Evolutionary conservation across 2,113 vertebrate genomes (phyloP).

Genomic region (Antechinus flavipes): DNA sequence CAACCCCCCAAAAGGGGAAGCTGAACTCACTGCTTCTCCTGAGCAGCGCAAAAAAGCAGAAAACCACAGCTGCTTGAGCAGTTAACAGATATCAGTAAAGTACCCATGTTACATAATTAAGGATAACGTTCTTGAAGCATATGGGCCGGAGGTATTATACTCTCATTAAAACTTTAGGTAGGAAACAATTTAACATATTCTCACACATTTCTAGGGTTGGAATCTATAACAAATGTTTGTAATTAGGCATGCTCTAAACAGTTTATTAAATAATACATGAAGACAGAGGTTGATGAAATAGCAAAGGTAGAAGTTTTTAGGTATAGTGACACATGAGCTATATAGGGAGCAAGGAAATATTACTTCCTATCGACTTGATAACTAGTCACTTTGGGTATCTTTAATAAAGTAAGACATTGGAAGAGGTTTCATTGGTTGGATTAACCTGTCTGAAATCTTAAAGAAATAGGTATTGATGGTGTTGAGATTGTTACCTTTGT

Average conservation of each 20-base stretch:
- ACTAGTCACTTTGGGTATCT: conserved; percentile 66
- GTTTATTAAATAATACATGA: conserved; percentile 88
- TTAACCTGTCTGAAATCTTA: conserved; percentile 37
- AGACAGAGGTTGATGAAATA: conserved; percentile 72
- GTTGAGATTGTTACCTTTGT: neutral
- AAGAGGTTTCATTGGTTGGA: conserved; percentile 57
- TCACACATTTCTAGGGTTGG: conserved; percentile 75
- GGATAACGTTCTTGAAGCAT: conserved; percentile 90
- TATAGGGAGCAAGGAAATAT: conserved; percentile 59
- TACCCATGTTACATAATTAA: conserved; percentile 91
- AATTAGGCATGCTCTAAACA: conserved; percentile 82
- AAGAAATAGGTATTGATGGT: conserved; percentile 66
- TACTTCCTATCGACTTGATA: conserved; percentile 72
- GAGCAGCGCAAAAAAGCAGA: conserved; percentile 87
- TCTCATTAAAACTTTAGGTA: conserved; percentile 90
- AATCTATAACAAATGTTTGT: conserved; percentile 84
- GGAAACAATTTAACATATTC: conserved; percentile 80
- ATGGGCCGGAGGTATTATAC: conserved; percentile 88
- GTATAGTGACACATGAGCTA: conserved; percentile 38
- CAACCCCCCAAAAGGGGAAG: conserved; percentile 89
- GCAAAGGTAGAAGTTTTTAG: conserved; percentile 68
- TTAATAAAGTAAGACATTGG: conserved; percentile 60
- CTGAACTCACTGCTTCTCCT: conserved; percentile 87
- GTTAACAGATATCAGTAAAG: conserved; percentile 91
- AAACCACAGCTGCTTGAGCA: conserved; percentile 92